These are phyloP conservation scores for Sinocyclocheilus anophthalmus DNA, from an alignment of 2,113 vertebrate genomes.

Conservation along the genomic window DNA sequence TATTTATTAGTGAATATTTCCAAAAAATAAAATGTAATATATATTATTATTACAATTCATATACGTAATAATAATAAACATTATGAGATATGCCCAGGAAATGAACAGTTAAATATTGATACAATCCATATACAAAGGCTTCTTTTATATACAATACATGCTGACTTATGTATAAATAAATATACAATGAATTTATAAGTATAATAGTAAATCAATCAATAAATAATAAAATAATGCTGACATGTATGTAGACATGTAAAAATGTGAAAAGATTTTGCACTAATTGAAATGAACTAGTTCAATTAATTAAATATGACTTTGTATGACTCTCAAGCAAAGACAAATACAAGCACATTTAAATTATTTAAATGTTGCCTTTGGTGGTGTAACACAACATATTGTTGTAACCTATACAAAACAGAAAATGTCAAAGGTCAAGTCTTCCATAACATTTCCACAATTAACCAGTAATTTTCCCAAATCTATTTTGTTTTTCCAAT, in stretches of 20 bases:
- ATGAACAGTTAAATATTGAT: neutral
- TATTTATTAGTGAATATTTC: no score
- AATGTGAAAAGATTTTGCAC: neutral
- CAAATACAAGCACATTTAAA: neutral
- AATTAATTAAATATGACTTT: neutral
- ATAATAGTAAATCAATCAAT: neutral
- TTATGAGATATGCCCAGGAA: neutral
- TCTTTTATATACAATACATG: neutral
- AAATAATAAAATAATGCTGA: neutral
- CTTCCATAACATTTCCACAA: neutral
- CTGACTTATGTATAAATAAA: neutral
- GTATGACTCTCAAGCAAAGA: neutral
- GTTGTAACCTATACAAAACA: neutral
- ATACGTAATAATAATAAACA: neutral
- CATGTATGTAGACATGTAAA: neutral
- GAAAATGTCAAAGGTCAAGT: conserved; percentile 40
- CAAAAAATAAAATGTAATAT: no score
- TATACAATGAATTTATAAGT: neutral
- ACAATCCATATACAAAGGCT: neutral
- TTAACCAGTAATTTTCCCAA: neutral
- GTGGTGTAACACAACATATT: neutral
- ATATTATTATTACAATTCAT: no score
- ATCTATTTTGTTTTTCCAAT: neutral
- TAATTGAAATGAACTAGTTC: neutral
- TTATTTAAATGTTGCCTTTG: neutral